phyloP scores from a whole-genome alignment of 2,113 vertebrate species.

The Rhinoptilus africanus region DNA sequence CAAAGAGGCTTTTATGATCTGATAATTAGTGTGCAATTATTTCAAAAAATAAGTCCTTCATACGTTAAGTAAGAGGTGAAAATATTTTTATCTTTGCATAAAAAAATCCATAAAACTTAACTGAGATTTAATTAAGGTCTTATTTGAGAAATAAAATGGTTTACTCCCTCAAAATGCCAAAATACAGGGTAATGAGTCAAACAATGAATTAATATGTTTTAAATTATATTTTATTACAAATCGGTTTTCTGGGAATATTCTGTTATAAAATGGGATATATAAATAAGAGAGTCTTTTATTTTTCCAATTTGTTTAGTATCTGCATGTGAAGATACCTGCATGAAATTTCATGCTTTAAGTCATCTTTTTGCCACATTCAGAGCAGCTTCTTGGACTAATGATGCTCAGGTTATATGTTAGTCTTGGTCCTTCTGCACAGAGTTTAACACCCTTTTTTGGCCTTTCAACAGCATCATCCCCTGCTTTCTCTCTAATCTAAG shows the following conservation, averaged over 20 bases:
- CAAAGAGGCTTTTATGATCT: neutral
- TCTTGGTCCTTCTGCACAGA: neutral
- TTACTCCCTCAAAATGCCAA: neutral
- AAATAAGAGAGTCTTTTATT: neutral
- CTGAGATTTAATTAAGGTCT: neutral
- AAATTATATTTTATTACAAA: neutral
- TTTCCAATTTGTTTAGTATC: neutral
- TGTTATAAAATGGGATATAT: neutral
- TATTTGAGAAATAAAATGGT: neutral
- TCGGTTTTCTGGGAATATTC: neutral
- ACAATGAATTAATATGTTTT: neutral
- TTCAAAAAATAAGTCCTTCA: neutral
- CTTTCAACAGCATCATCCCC: neutral
- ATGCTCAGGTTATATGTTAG: neutral
- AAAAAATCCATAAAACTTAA: neutral
- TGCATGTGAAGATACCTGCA: neutral
- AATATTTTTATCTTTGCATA: neutral
- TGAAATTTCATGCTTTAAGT: neutral
- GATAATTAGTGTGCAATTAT: neutral
- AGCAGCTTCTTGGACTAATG: neutral
- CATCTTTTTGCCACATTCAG: neutral
- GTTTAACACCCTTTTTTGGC: neutral
- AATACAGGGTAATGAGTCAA: neutral
- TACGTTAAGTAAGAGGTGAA: neutral
- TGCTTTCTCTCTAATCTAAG: neutral